Conservation (phyloP, 53 echinoderm and acorn worm species). For the Stichopus horrens region DNA sequence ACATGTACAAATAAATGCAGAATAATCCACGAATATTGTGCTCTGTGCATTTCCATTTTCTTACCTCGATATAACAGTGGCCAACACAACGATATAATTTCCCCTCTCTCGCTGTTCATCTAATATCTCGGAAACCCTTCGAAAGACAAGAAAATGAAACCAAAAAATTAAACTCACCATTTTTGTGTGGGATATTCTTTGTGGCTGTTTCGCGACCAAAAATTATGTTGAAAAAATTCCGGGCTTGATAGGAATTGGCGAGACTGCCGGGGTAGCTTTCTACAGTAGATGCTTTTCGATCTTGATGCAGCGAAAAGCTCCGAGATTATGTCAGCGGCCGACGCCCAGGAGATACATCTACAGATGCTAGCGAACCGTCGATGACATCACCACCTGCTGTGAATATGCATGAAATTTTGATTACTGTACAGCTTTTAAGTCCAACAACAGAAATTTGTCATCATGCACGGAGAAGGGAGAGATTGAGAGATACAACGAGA, state of each 20-base stretch:
- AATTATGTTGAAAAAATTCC: constrained; percentile 5
- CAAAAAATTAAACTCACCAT: neutral
- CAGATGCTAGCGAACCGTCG: neutral
- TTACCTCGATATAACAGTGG: too few relatives aligned
- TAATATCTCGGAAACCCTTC: too few relatives aligned
- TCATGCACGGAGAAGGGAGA: too few relatives aligned
- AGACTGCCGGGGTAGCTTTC: neutral
- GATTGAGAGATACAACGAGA: too few relatives aligned
- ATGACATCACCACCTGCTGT: constrained; percentile 13
- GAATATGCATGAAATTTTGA: neutral
- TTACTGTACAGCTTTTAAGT: too few relatives aligned
- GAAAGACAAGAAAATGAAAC: neutral
- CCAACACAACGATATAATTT: too few relatives aligned
- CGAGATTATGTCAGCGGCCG: constrained; percentile 40
- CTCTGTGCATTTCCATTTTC: too few relatives aligned
- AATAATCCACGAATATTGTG: too few relatives aligned
- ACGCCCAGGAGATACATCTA: constrained; percentile 34
- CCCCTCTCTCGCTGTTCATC: too few relatives aligned
- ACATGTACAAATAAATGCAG: too few relatives aligned
- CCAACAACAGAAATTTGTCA: too few relatives aligned
- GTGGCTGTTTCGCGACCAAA: neutral
- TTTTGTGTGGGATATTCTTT: neutral
- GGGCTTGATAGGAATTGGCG: neutral
- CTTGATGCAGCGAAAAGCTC: constrained; percentile 49
- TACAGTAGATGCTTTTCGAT: constrained; percentile 39